Conservation (phyloP, 2,888 invertebrate species). For the Cheilosia vernalis region DNA sequence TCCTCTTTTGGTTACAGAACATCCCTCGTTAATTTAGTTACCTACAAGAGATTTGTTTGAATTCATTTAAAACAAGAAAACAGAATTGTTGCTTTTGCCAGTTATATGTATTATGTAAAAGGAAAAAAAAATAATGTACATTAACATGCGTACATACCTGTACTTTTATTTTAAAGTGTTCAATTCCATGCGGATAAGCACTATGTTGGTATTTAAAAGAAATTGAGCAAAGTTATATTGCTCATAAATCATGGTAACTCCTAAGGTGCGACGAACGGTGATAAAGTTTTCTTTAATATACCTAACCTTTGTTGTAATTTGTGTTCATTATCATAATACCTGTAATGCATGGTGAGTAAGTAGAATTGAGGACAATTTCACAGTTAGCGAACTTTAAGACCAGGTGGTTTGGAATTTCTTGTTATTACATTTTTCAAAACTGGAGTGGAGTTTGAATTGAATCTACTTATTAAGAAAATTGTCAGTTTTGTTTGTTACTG, state of each 20-base stretch:
- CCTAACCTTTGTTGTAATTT: no score
- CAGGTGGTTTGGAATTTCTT: no score
- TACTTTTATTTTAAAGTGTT: slow-evolving; percentile 1
- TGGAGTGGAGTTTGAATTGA: no score
- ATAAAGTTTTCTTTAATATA: neutral
- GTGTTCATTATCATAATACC: no score
- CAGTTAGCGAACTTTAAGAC: no score
- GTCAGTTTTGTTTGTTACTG: no score
- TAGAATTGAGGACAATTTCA: no score
- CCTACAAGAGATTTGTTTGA: neutral
- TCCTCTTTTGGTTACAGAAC: neutral
- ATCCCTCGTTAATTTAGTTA: neutral
- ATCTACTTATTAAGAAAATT: no score
- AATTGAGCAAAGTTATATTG: neutral
- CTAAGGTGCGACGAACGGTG: neutral
- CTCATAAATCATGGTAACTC: neutral
- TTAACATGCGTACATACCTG: neutral
- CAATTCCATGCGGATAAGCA: neutral
- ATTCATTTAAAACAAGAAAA: neutral
- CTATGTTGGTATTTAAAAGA: neutral
- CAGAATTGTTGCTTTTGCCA: neutral
- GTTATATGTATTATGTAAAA: no score
- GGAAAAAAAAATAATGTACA: neutral
- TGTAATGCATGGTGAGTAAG: no score
- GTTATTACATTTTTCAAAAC: no score